A percentile compares a stretch with the other conserved stretches of the same genome.
Evolutionary conservation across 2,797 vertebrate genomes (phyloP).

Genomic region (Neomorphus geoffroyi): DNA sequence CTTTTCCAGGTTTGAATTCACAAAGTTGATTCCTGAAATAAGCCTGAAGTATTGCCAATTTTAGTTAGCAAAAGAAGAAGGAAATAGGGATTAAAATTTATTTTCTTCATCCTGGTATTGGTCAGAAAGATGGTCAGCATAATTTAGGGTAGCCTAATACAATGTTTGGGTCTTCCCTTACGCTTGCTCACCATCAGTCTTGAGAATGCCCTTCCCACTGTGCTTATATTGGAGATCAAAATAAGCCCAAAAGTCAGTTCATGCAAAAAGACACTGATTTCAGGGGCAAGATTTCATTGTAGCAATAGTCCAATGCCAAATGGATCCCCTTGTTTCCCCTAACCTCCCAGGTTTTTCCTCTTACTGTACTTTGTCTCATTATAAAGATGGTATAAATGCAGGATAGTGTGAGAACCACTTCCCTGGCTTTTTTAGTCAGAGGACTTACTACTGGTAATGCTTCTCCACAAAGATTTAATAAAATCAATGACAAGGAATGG

Average conservation of each 20-base stretch:
- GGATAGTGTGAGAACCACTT: not conserved
- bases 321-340: fast-evolving
- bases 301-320: not conserved
- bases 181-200: not conserved
- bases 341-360: not conserved
- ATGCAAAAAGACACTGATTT: not conserved
- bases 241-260: not conserved
- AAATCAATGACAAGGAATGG: slow-evolving; percentile 20
- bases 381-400: not conserved
- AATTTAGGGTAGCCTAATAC: not conserved
- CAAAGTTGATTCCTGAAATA: not conserved
- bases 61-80: not conserved
- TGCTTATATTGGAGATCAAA: not conserved
- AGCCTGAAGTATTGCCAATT: not conserved
- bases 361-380: not conserved
- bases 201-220: not conserved
- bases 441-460: not conserved
- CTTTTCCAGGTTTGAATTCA: not conserved
- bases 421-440: not conserved
- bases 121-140: not conserved
- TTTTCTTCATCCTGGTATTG: not conserved
- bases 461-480: slow-evolving; percentile 7
- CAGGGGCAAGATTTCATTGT: not conserved
- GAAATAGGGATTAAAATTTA: not conserved
- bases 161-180: not conserved